Conservation (phyloP, 2,888 invertebrate species). For the Nebria brevicollis region DNA sequence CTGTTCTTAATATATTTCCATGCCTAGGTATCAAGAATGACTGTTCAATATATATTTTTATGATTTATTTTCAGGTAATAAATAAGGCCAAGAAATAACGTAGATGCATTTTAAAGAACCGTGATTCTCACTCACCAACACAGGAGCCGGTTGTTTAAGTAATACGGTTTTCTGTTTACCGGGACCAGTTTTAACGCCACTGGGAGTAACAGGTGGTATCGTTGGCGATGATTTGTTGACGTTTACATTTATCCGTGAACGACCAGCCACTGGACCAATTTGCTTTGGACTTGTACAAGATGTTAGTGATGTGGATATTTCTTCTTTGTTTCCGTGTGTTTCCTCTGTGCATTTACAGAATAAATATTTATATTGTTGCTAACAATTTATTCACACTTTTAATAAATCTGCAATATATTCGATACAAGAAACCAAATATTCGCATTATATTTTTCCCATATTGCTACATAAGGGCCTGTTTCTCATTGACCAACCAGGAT, state of each 20-base stretch:
- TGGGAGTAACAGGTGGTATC: constrained; percentile 16
- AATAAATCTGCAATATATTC: too few species aligned
- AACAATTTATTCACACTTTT: constrained; percentile 28
- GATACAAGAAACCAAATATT: too few species aligned
- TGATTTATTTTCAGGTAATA: background rate
- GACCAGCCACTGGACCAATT: constrained; percentile 36
- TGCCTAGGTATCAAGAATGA: constrained; percentile 21
- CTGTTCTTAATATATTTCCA: constrained; percentile 43
- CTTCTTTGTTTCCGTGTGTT: constrained; percentile 36
- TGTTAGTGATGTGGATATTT: constrained; percentile 21
- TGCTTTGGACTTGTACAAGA: constrained; percentile 40
- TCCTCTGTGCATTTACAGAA: constrained; percentile 43
- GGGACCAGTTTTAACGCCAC: constrained; percentile 33
- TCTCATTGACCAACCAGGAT: too few species aligned
- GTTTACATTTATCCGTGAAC: constrained; percentile 39
- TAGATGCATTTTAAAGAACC: background rate
- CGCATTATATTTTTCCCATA: too few species aligned
- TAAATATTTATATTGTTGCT: constrained; percentile 35
- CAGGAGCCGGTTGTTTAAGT: constrained; percentile 32
- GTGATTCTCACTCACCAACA: constrained; percentile 23
- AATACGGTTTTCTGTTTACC: constrained; percentile 40
- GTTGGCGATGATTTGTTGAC: constrained; percentile 28
- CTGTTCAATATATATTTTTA: background rate
- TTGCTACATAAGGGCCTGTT: too few species aligned
- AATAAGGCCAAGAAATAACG: background rate